A percentile compares a stretch with the other conserved stretches of the same genome.
Conservation (phyloP, 2,888 invertebrate species). For the Bedellia somnulentella region DNA sequence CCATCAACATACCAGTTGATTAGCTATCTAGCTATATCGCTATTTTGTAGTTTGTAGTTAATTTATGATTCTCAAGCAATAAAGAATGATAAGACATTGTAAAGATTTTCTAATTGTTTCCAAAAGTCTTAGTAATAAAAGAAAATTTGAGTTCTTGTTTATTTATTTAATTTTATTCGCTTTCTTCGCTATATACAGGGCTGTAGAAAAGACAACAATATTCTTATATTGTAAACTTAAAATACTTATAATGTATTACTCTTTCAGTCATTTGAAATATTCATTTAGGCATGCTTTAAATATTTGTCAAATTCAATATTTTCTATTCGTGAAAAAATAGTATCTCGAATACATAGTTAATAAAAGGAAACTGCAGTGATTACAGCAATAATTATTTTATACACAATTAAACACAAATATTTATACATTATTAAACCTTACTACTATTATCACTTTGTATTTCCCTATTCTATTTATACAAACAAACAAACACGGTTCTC, state of each 20-base stretch:
- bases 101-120: too few relatives aligned
- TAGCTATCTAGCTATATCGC: too few relatives aligned
- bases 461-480: too few relatives aligned
- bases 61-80: too few relatives aligned
- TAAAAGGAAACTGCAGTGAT: conserved; percentile 11
- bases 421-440: too few relatives aligned
- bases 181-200: conserved; percentile 49
- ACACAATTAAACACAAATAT: conserved; percentile 1
- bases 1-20: too few relatives aligned
- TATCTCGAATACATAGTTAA: not conserved
- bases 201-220: conserved; percentile 52
- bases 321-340: conserved; percentile 44
- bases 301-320: conserved; percentile 26
- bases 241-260: conserved; percentile 35
- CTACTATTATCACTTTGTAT: conserved; percentile 56
- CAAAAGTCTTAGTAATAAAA: too few relatives aligned
- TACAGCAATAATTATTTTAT: conserved; percentile 21
- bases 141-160: too few relatives aligned
- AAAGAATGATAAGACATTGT: too few relatives aligned
- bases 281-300: conserved; percentile 21
- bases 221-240: conserved; percentile 39
- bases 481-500: too few relatives aligned
- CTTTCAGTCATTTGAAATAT: conserved; percentile 38
- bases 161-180: too few relatives aligned
- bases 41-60: too few relatives aligned